Evolutionary conservation across 2,888 invertebrate species (phyloP).

Genomic region (Schizotus pectinicornis): DNA sequence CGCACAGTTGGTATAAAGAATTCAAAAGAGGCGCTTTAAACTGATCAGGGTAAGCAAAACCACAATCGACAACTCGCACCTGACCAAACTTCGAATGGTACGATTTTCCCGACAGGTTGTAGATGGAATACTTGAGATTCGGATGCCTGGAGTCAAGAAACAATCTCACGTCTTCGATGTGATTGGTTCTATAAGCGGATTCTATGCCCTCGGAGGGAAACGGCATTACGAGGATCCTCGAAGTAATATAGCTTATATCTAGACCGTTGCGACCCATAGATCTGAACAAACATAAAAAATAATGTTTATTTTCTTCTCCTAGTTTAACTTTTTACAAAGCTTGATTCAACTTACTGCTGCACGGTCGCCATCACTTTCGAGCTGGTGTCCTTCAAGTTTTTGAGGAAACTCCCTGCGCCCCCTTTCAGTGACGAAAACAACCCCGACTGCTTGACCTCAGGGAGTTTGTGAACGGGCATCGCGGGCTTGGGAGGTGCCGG

Average conservation of each 20-base stretch:
- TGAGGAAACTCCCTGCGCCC: conserved; percentile 90
- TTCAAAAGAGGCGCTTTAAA: conserved; percentile 80
- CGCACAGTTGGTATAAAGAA: conserved; percentile 81
- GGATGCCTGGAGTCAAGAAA: conserved; percentile 80
- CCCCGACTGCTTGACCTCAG: conserved; percentile 59
- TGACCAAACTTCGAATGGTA: conserved; percentile 63
- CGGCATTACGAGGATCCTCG: conserved; percentile 91
- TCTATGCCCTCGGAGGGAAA: conserved; percentile 94
- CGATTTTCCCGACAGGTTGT: conserved; percentile 76
- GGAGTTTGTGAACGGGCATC: conserved; percentile 47
- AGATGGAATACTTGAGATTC: conserved; percentile 78
- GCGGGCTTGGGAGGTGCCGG: conserved; percentile 42
- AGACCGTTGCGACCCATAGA: conserved; percentile 86
- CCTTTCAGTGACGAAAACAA: conserved; percentile 87
- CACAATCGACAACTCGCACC: conserved; percentile 68
- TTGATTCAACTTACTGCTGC: conserved; percentile 79
- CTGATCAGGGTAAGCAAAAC: conserved; percentile 70
- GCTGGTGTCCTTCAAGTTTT: conserved; percentile 94
- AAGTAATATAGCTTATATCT: conserved; percentile 92
- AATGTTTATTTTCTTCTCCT: background rate
- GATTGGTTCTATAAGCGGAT: conserved; percentile 90
- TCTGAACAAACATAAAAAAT: conserved; percentile 57
- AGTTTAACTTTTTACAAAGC: too few species aligned
- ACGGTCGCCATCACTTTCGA: conserved; percentile 97
- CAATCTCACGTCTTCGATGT: conserved; percentile 87